Evolutionary conservation across 2,888 invertebrate species (phyloP), one percentile per base, ranked within the genome.

Genomic region (Scaptomyza flava): DNA sequence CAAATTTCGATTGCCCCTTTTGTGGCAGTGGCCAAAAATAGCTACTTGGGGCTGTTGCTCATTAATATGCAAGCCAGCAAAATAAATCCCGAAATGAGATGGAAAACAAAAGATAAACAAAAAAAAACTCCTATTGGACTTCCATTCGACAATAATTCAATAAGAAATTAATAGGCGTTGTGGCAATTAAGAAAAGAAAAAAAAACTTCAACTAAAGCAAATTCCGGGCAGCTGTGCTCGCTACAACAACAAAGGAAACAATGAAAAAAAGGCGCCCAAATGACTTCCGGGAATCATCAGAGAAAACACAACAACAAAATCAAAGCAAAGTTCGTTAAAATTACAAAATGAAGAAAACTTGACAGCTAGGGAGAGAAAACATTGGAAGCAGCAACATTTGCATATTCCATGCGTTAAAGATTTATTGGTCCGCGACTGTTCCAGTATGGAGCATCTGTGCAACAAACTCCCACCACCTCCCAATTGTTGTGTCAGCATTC

Each of bases 281-380:
- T 53, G 82, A 80, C 80, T 82, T 82, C 85, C 82, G 85, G 82
- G 78, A 79, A 85, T 63, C 60, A 75, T 70, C 72, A 69, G 60
- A 52, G 53, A 68, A 61, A 72, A 75, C 51, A 67, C 43, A 59
- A 54, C 52, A 53, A 38, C n/a, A 38, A 59, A 66, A 61, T 65
- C 45, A 62, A 63, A 66, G 63, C 43, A 61, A 77, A 78, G 45
- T 54, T 46, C 27, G 63, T 68, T 47, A 70, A 71, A 58, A 64
- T 66, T 53, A 60, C 62, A 68, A 65, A 62, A 71, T 70, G 14
- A 71, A 62, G 47, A 66, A 41, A 14, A 38, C 60, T 71, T 71
- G 64, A 72, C 76, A 82, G 70, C 70, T 36, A 6, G 36, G 46
- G 67, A 52, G 3, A 4, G 38, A 2, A 43, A 46, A 54, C 34